Evolutionary conservation across 2,888 invertebrate species (phyloP).

Genomic region (Synergus japonicus): DNA sequence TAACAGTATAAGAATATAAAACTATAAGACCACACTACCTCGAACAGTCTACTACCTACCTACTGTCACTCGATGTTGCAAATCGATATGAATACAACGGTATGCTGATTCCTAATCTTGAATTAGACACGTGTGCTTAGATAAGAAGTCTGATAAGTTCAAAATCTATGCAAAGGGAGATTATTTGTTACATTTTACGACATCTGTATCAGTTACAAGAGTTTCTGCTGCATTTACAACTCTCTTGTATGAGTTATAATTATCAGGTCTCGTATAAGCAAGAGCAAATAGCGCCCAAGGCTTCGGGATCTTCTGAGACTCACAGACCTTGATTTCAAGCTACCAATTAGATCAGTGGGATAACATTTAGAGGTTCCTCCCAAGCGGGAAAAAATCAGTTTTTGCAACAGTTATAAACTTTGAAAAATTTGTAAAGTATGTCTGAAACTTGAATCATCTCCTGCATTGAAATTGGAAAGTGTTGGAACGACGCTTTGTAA

Average conservation of each 20-base stretch:
- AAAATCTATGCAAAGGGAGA: slow-evolving; percentile 13
- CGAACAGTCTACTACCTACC: slow-evolving; percentile 20
- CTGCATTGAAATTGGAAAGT: too few species aligned
- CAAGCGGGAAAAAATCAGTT: too few species aligned
- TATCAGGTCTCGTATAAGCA: not conserved
- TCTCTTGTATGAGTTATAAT: slow-evolving; percentile 1
- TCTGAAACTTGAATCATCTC: too few species aligned
- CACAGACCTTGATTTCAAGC: too few species aligned
- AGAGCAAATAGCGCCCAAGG: not conserved
- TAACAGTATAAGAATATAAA: too few species aligned
- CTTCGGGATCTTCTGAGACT: not conserved
- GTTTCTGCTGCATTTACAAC: slow-evolving; percentile 20
- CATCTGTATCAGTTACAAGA: slow-evolving; percentile 21
- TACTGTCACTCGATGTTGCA: slow-evolving; percentile 25
- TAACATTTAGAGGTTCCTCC: too few species aligned
- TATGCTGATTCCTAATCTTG: slow-evolving; percentile 31
- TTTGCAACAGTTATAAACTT: too few species aligned
- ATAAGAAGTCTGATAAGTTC: slow-evolving; percentile 14
- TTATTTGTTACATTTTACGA: slow-evolving; percentile 27
- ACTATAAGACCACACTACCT: not conserved
- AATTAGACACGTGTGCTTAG: slow-evolving; percentile 36
- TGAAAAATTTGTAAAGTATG: too few species aligned
- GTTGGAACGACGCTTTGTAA: not conserved
- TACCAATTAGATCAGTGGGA: too few species aligned
- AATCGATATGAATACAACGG: slow-evolving; percentile 26